Evolutionary conservation across 2,888 invertebrate genomes (phyloP).

Genomic region (Polyploca ridens): DNA sequence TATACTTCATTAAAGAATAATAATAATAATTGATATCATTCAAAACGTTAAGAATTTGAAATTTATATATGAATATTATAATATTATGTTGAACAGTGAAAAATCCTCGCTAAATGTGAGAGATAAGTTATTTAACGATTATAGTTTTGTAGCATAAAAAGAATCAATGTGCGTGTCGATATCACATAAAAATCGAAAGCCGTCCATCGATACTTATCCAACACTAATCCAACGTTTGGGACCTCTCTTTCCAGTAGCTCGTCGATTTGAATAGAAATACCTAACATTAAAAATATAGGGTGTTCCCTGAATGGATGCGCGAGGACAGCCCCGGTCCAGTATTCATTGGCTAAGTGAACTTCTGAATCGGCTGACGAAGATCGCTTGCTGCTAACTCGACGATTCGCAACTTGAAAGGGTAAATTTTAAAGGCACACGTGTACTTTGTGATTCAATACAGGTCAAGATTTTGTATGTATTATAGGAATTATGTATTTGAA

Average conservation of each 20-base stretch:
- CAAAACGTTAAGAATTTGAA: no score
- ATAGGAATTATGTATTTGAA: not conserved
- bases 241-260: conserved; percentile 46
- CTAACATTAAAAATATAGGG: conserved; percentile 75
- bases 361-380: conserved; percentile 54
- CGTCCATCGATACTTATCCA: conserved; percentile 35
- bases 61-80: no score
- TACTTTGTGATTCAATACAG: conserved; percentile 41
- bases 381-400: conserved; percentile 53
- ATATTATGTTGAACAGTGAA: no score
- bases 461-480: conserved; percentile 16
- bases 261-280: conserved; percentile 73
- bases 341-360: conserved; percentile 76
- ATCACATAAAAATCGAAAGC: conserved; percentile 28
- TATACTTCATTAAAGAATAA: no score
- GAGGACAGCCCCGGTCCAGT: conserved; percentile 61
- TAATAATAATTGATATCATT: no score
- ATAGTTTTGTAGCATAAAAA: no score
- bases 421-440: conserved; percentile 52
- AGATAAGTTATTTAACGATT: no score
- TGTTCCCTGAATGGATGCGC: conserved; percentile 59
- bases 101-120: no score
- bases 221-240: conserved; percentile 44
- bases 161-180: no score
- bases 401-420: conserved; percentile 63